Evolutionary conservation across 1,140 invertebrate species (phyloP), one percentile per base, ranked within the genome.

Genomic region (Spodoptera litura): DNA sequence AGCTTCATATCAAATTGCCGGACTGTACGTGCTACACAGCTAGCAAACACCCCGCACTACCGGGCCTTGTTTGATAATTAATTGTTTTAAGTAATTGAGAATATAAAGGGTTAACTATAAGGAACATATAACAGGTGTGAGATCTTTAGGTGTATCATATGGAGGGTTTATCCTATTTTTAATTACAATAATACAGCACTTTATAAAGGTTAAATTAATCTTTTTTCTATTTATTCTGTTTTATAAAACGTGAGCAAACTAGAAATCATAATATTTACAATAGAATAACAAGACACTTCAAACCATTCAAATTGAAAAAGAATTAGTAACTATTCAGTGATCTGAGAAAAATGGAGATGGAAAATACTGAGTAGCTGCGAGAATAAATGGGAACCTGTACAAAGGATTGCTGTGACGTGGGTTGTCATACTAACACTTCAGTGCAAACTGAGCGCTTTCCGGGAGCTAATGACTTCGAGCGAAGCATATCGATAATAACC

Each of bases 1-100:
- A 78, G 66, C 53, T 79, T 70, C 82, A 79, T 84, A 85, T 84
- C 82, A 83, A 87, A 85, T 85, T 79, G 80, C 83, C 51, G 31
- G 58, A 51, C 51, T 61, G 61, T 78, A 77, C 75, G 49, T 8
- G 15, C n/a, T 10, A 56, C 38, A 49, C 38, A 11, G 35, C 55
- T 56, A n/a, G 66, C 58, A 61, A 71, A 72, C 72, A 75, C 15
- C 8, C 27, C 35, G 72, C 56, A 20, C 49, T 27, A 15, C 56
- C 25, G 25, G 55, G 25, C 10, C 52, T 20, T 38, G 12, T 70
- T 12, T 66, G 52, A 27, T 51, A 20, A 51, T 70, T 70, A 25
- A 53, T 53, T n/a, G 13, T 70, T 35, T 44, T 9, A 44, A 44
- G 25, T 70, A 53, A 52, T 52, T 27, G 12, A 8, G 20, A 8